Evolutionary conservation across 2,888 invertebrate genomes (phyloP).

Genomic region (Platycheirus rosarum): DNA sequence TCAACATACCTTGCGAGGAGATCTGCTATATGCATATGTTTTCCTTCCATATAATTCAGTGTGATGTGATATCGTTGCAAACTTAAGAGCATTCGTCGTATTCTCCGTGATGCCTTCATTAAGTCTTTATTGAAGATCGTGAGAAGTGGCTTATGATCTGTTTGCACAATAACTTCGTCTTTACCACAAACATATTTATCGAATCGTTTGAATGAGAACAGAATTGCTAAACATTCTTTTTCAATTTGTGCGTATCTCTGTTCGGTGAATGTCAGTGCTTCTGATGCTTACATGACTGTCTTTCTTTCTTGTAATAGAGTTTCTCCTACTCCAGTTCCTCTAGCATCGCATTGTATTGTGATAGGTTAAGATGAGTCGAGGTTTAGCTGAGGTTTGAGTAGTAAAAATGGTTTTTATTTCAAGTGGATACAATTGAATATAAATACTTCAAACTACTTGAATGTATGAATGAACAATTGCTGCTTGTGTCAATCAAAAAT

Average conservation of each 20-base stretch:
- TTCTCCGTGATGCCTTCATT: neutral
- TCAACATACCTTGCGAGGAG: constrained; percentile 1
- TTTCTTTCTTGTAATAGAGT: constrained; percentile 25
- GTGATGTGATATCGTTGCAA: constrained; percentile 16
- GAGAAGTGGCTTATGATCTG: neutral
- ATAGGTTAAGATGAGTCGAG: constrained; percentile 7
- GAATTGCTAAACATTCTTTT: constrained; percentile 25
- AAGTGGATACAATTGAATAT: too few relatives aligned
- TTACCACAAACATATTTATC: constrained; percentile 6
- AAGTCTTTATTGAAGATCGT: constrained; percentile 9
- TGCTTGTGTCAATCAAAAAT: too few relatives aligned
- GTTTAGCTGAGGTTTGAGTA: too few relatives aligned
- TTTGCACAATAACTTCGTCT: constrained; percentile 6
- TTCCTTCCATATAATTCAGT: neutral
- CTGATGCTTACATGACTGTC: constrained; percentile 20
- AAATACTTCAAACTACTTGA: too few relatives aligned
- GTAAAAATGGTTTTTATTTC: too few relatives aligned
- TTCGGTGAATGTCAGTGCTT: constrained; percentile 3
- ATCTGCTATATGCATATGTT: constrained; percentile 22
- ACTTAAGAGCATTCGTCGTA: constrained; percentile 10
- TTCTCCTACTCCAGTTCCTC: constrained; percentile 16
- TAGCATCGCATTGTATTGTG: constrained; percentile 8
- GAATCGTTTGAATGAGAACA: constrained; percentile 16
- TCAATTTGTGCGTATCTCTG: constrained; percentile 28
- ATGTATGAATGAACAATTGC: too few relatives aligned